These are phyloP conservation scores for Oncorhynchus nerka DNA, from an alignment of 2,113 vertebrate genomes.

Conservation along the genomic window DNA sequence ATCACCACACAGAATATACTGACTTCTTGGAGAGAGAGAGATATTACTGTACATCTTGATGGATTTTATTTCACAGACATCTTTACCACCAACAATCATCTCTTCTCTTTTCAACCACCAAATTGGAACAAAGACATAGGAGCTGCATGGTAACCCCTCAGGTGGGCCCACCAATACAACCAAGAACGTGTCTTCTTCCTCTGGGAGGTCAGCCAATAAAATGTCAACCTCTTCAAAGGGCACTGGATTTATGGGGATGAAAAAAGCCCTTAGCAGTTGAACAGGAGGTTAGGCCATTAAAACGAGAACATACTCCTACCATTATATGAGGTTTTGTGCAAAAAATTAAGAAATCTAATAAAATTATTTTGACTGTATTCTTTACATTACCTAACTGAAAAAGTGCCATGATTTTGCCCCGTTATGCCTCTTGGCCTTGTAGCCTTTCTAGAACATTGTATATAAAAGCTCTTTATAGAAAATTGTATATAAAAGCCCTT, in stretches of 20 bases:
- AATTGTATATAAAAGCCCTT: slow-evolving; percentile 5
- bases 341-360: slow-evolving; percentile 38
- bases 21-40: background rate
- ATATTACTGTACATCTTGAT: background rate
- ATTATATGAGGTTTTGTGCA: slow-evolving; percentile 36
- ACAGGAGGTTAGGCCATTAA: slow-evolving; percentile 38
- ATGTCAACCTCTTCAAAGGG: slow-evolving; percentile 17
- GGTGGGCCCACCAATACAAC: slow-evolving; percentile 7
- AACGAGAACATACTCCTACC: slow-evolving; percentile 22
- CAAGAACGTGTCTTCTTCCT: background rate
- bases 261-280: slow-evolving; percentile 22
- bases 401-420: slow-evolving; percentile 7
- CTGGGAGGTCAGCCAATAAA: slow-evolving; percentile 13
- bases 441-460: slow-evolving; percentile 22
- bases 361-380: slow-evolving; percentile 26
- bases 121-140: slow-evolving; percentile 20
- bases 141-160: slow-evolving; percentile 19
- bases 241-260: slow-evolving; percentile 16
- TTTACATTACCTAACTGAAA: slow-evolving; percentile 25
- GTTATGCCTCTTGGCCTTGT: slow-evolving; percentile 4
- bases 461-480: too few species aligned
- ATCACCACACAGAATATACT: too few species aligned
- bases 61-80: slow-evolving; percentile 33
- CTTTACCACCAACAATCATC: slow-evolving; percentile 10
- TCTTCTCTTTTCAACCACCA: slow-evolving; percentile 27